Evolutionary conservation across 2,113 vertebrate species (phyloP).

Genomic region (Redunca redunca): DNA sequence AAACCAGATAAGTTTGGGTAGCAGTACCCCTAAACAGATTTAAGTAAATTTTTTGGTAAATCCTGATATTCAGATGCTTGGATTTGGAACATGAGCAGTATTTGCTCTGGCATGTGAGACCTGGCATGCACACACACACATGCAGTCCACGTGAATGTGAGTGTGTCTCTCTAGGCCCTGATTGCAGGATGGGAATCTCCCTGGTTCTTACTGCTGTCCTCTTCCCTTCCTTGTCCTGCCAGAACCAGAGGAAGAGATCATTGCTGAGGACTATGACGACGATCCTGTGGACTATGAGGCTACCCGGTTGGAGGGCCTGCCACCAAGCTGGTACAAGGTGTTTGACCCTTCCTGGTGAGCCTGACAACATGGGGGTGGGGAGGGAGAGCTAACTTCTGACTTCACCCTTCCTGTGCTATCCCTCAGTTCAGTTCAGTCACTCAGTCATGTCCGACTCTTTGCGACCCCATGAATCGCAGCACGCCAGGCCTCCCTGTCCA

Average conservation of each 20-base stretch:
- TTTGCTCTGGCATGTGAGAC: background rate
- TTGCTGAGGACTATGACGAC: conserved; percentile 94
- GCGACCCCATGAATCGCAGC: too few relatives aligned
- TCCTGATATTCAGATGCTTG: background rate
- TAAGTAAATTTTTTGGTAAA: background rate
- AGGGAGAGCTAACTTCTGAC: background rate
- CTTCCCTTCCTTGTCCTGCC: background rate
- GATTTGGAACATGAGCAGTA: background rate
- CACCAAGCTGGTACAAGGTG: conserved; percentile 93
- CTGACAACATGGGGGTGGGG: background rate
- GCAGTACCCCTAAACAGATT: background rate
- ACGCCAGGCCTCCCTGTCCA: too few relatives aligned
- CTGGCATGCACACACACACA: background rate
- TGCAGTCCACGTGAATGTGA: background rate
- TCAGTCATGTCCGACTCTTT: too few relatives aligned
- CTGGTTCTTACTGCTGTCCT: background rate
- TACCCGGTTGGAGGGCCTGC: conserved; percentile 87
- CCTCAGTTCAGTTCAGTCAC: too few relatives aligned
- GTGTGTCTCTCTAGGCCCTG: background rate
- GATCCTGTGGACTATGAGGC: conserved; percentile 94
- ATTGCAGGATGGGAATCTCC: background rate
- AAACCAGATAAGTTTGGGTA: background rate
- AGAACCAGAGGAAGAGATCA: conserved; percentile 92
- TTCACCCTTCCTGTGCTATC: background rate
- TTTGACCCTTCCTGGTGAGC: conserved; percentile 89